These are phyloP conservation scores for Polypedilum vanderplanki DNA, from an alignment of 1,140 invertebrate genomes.

Conservation along the genomic window DNA sequence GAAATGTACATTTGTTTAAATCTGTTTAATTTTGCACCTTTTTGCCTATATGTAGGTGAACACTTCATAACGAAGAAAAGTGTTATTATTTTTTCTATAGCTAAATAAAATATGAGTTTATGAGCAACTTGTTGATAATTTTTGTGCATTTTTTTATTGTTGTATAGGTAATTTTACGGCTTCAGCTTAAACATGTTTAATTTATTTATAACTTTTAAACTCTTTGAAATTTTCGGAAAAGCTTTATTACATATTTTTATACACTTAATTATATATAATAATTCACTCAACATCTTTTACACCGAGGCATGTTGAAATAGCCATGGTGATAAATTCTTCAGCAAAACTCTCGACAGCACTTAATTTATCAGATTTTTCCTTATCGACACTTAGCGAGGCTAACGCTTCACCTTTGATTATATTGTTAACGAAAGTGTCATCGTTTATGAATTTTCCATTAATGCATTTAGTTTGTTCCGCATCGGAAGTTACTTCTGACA, in stretches of 20 bases:
- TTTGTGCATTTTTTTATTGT: neutral
- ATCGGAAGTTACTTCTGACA: constrained; percentile 1
- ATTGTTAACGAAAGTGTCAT: constrained; percentile 21
- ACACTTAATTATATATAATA: neutral
- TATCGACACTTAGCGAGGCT: neutral
- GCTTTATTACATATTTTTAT: neutral
- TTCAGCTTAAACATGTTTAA: neutral
- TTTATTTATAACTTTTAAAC: neutral
- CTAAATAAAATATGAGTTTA: neutral
- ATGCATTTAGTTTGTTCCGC: neutral
- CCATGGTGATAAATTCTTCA: neutral
- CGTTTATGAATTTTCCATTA: constrained; percentile 17
- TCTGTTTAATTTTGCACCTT: too few species aligned
- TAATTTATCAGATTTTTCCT: neutral
- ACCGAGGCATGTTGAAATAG: neutral
- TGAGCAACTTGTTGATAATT: neutral
- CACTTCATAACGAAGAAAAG: neutral
- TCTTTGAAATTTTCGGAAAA: neutral
- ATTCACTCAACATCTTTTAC: neutral
- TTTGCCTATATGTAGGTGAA: too few species aligned
- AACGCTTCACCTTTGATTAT: constrained; percentile 13
- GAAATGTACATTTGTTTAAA: too few species aligned
- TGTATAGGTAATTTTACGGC: neutral
- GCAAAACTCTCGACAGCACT: neutral
- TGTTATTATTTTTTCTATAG: neutral